These are phyloP conservation scores for Coreius guichenoti DNA, from an alignment of 2,797 vertebrate genomes.

Conservation along the genomic window DNA sequence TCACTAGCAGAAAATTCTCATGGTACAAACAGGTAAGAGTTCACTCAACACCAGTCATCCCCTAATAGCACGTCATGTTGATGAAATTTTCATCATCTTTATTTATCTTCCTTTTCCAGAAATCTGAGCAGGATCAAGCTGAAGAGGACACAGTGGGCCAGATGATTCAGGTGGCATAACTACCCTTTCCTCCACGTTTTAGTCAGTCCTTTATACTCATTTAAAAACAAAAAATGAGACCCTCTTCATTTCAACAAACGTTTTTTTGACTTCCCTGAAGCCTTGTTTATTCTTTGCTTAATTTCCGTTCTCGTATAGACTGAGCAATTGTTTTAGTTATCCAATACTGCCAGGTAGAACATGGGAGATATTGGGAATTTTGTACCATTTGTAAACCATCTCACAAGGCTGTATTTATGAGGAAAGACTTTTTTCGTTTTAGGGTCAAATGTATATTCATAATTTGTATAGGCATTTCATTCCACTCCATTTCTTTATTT, in stretches of 20 bases:
- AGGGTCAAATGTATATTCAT: neutral
- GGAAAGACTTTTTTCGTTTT: conserved; percentile 1
- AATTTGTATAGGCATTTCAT: conserved; percentile 6
- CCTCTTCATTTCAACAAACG: neutral
- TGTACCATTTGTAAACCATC: conserved; percentile 1
- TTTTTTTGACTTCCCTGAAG: neutral
- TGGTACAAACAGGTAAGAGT: conserved; percentile 41
- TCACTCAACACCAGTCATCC: neutral
- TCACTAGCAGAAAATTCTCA: neutral
- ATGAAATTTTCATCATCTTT: conserved; percentile 10
- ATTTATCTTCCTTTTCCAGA: conserved; percentile 55
- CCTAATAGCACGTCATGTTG: neutral
- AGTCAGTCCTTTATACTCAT: neutral
- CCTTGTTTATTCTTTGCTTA: neutral
- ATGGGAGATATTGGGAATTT: neutral
- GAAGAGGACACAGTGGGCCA: conserved; percentile 92
- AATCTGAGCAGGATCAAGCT: conserved; percentile 83
- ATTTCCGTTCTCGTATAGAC: neutral
- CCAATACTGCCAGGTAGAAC: neutral
- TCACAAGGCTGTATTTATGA: conserved; percentile 9
- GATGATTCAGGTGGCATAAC: conserved; percentile 91
- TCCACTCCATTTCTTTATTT: conserved; percentile 27
- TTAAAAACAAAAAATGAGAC: neutral
- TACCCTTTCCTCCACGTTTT: neutral
- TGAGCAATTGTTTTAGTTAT: neutral